A percentile compares a stretch with the other conserved stretches of the same genome.
Evolutionary conservation across 64 coral and sea anemone species (phyloP).

Genomic region (Porites lutea): DNA sequence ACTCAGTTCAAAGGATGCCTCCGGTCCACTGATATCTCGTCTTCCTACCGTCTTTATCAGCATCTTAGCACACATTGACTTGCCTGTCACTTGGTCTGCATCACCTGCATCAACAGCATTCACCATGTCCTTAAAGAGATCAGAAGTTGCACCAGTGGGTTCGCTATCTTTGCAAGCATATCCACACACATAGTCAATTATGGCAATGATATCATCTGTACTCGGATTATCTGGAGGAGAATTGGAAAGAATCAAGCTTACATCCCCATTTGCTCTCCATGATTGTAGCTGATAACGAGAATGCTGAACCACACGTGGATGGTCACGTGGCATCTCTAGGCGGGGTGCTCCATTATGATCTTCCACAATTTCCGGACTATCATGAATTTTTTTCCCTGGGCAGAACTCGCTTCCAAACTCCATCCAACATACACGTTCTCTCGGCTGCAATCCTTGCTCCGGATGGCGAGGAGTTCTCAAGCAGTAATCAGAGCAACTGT

Average conservation of each 20-base stretch:
- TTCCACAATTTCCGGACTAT: background rate
- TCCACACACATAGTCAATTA: background rate
- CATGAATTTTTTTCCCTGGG: too few species aligned
- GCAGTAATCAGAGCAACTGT: too few species aligned
- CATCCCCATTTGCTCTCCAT: slow-evolving; percentile 42
- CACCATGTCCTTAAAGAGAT: slow-evolving; percentile 38
- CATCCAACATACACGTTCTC: too few species aligned
- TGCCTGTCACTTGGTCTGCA: slow-evolving; percentile 11
- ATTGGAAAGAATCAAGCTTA: background rate
- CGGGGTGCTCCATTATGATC: slow-evolving; percentile 33
- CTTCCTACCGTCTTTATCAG: slow-evolving; percentile 9
- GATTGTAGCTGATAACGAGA: slow-evolving; percentile 1
- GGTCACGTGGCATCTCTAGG: slow-evolving; percentile 21
- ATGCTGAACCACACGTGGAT: background rate
- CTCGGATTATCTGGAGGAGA: background rate
- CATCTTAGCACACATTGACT: slow-evolving; percentile 8
- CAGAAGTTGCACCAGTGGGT: slow-evolving; percentile 39
- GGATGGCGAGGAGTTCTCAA: too few species aligned
- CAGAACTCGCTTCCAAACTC: too few species aligned
- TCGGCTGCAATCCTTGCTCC: too few species aligned
- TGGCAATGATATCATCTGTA: slow-evolving; percentile 34
- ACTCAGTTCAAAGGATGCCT: background rate
- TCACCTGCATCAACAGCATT: too few species aligned
- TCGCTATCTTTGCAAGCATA: slow-evolving; percentile 21
- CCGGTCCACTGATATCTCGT: background rate